Base-by-base conservation (phyloP, 35 echinoderm and acorn worm genomes). In the Apostichopus japonicus region DNA sequence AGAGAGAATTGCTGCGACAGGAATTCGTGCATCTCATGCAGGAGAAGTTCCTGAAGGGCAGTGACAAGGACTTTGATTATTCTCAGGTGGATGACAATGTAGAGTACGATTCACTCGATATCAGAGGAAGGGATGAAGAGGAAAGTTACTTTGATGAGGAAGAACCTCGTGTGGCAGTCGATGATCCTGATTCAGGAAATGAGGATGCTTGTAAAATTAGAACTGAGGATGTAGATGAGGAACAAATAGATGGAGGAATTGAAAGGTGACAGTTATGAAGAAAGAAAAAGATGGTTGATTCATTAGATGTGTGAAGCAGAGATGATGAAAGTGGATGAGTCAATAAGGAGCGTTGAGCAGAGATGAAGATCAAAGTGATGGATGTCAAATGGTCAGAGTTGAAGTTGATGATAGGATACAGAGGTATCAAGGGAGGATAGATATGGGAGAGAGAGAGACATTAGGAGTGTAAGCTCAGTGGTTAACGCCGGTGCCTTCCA, bases 91-190 rank as follows among this genome's bases (percentile, higher is more conserved):
- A 98, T 65, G 54, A 79, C 71, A 98, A 98, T 72, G 79, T 57
- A 63, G 96, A 98, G 73, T 98, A 98, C 79, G 96, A 98, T 77
- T 98, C 96, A 9, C 16, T 98, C 1, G 94, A 82, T 75, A 95
- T 94, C 10, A 92, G 96, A 79, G 79, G 67, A 14, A 83, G 91
- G 77, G 96, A 98, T 82, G 96, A 98, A 70, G 94, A 98, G 25
- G 96, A 98, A 87, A 95, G 90, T 17, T 98, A 98, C 77, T 98
- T 98, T 94, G 96, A 98, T 91, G 78, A 96, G 76, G 96, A 98
- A 22, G 90, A 79, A 24, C 75, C 92, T 21, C 65, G 22, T 86
- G 90, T 86, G 65, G 87, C 23, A n/a, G 8, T 4, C 0, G 79
- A 82, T 51, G 15, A 16, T 0, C 5, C 24, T n/a, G 79, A 82